Percentiles rank a stretch among this genome's conserved stretches.
phyloP scores from a whole-genome alignment of 92 coral and sea anemone genomes.

The Epizoanthus scotinus region DNA sequence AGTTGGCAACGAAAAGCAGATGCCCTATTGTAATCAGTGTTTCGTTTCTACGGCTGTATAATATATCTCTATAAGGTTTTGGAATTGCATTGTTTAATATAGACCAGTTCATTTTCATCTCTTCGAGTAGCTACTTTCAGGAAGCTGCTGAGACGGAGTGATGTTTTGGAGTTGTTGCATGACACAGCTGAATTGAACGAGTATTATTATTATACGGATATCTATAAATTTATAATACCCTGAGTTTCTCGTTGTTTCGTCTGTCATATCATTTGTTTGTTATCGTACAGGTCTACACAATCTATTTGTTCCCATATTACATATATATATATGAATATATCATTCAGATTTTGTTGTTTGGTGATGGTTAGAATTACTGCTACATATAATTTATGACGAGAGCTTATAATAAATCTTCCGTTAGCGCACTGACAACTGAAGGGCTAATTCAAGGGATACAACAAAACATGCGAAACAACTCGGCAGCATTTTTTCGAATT shows the following conservation, averaged over 20 bases:
- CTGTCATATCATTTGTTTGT: neutral
- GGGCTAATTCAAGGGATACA: too few relatives aligned
- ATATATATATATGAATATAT: too few relatives aligned
- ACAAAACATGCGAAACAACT: neutral
- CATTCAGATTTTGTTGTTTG: too few relatives aligned
- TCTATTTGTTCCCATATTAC: neutral
- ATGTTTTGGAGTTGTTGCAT: slow-evolving; percentile 14
- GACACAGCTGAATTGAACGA: neutral
- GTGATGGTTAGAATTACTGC: neutral
- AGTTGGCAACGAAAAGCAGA: slow-evolving; percentile 38
- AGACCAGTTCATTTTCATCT: neutral
- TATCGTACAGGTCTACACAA: neutral
- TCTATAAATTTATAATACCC: too few relatives aligned
- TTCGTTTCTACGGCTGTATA: neutral
- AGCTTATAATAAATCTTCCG: neutral
- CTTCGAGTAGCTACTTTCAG: neutral
- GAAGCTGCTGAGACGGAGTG: neutral
- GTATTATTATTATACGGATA: neutral
- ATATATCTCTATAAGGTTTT: neutral
- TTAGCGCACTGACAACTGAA: neutral
- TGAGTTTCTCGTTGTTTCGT: slow-evolving; percentile 1
- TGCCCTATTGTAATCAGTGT: neutral
- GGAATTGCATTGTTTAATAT: neutral
- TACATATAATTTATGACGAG: slow-evolving; percentile 5
- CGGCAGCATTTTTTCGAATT: neutral